Evolutionary conservation across 2,888 invertebrate genomes (phyloP).

Genomic region (Acanthosepion pharaonis): DNA sequence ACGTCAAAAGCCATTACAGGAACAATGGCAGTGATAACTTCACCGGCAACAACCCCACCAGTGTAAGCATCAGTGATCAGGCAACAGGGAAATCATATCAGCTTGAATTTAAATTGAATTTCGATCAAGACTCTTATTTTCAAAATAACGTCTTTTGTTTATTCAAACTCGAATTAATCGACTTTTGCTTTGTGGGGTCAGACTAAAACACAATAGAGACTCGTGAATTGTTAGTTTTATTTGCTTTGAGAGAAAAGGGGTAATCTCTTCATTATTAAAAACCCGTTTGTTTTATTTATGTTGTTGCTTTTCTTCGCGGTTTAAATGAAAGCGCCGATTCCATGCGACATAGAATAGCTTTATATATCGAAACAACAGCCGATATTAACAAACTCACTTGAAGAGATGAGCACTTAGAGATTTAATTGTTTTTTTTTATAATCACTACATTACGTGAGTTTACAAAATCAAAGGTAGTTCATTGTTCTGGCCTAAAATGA

Average conservation of each 20-base stretch:
- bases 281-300: no score
- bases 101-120: conserved; percentile 33
- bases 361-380: no score
- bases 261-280: no score
- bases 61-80: background rate
- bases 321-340: no score
- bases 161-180: background rate
- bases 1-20: background rate
- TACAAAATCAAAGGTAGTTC: no score
- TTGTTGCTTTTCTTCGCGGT: no score
- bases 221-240: background rate
- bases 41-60: background rate
- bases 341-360: no score
- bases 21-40: background rate
- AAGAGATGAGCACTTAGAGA: no score
- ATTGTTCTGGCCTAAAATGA: no score
- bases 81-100: background rate
- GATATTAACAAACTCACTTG: no score
- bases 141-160: conserved; percentile 8
- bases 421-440: no score
- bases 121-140: background rate
- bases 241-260: background rate
- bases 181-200: background rate
- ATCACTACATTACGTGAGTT: no score
- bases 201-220: background rate